phyloP scores from a whole-genome alignment of 2,888 invertebrate genomes.

The Mythimna vitellina region DNA sequence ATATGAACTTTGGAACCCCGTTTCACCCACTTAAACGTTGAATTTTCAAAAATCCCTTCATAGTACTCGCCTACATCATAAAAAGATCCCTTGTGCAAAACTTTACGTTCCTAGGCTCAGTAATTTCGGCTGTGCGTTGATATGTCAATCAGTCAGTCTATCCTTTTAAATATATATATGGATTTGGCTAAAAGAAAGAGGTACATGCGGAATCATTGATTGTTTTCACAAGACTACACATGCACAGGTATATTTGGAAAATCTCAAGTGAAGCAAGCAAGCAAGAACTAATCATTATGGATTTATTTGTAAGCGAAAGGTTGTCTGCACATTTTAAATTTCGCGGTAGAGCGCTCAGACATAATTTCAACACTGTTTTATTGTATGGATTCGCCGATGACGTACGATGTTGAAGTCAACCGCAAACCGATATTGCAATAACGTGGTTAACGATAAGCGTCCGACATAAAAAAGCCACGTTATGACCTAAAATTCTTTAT shows the following conservation, averaged over 20 bases:
- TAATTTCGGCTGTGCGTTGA: no score
- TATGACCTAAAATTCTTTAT: conserved; percentile 78
- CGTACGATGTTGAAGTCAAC: conserved; percentile 59
- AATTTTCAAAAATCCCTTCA: no score
- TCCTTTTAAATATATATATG: no score
- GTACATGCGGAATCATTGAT: conserved; percentile 1
- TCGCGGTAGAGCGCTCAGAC: conserved; percentile 58
- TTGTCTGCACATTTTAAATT: conserved; percentile 67
- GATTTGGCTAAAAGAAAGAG: not conserved
- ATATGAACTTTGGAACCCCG: no score
- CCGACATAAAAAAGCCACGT: conserved; percentile 75
- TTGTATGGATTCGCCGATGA: conserved; percentile 56
- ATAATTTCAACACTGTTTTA: conserved; percentile 62
- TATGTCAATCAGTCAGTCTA: no score
- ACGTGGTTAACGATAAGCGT: conserved; percentile 70
- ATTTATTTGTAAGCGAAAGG: conserved; percentile 55
- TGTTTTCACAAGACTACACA: conserved; percentile 12
- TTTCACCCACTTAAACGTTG: no score
- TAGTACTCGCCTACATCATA: no score
- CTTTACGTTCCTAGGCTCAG: no score
- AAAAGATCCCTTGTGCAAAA: no score
- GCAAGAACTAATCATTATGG: conserved; percentile 44
- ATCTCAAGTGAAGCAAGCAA: conserved; percentile 28
- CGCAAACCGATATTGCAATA: conserved; percentile 75
- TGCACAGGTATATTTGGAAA: conserved; percentile 2